Evolutionary conservation across 1,140 invertebrate genomes (phyloP).

Genomic region (Brachionus angularis): DNA sequence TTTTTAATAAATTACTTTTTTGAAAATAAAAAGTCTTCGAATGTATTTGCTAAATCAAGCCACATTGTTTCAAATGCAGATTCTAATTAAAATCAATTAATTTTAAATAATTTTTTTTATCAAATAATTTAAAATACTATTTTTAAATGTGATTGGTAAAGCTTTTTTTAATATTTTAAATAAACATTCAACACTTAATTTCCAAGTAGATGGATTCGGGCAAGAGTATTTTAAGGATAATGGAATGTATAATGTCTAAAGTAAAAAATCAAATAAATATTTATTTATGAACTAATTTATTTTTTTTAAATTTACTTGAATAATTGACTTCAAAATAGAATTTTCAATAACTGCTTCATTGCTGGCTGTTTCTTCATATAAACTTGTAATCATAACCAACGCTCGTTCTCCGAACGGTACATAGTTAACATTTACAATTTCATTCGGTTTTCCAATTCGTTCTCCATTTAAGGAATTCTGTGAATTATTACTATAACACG

Average conservation of each 20-base stretch:
- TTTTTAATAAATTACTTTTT: constrained; percentile 52
- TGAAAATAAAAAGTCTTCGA: constrained; percentile 87
- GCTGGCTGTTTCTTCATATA: constrained; percentile 75
- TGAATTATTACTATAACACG: constrained; percentile 10
- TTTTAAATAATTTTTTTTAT: no score
- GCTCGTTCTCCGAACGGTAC: constrained; percentile 81
- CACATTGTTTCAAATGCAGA: constrained; percentile 66
- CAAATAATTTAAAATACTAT: no score
- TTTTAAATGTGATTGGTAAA: constrained; percentile 75
- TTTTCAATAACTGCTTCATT: constrained; percentile 70
- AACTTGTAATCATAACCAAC: constrained; percentile 71
- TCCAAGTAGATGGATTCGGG: constrained; percentile 76
- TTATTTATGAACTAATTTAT: constrained; percentile 31
- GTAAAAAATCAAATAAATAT: constrained; percentile 20
- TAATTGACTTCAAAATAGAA: constrained; percentile 71
- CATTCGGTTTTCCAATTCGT: not conserved
- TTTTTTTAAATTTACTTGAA: constrained; percentile 60
- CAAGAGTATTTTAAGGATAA: constrained; percentile 77
- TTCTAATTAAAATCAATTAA: no score
- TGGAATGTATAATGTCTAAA: constrained; percentile 67
- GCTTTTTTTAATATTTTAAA: constrained; percentile 75
- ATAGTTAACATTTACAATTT: constrained; percentile 66
- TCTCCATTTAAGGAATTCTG: not conserved
- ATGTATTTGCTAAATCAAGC: constrained; percentile 74
- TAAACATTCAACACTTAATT: constrained; percentile 73